Evolutionary conservation across 1,140 invertebrate genomes (phyloP), one percentile per base, ranked within the genome.

Genomic region (Stegodyphus mimosarum): DNA sequence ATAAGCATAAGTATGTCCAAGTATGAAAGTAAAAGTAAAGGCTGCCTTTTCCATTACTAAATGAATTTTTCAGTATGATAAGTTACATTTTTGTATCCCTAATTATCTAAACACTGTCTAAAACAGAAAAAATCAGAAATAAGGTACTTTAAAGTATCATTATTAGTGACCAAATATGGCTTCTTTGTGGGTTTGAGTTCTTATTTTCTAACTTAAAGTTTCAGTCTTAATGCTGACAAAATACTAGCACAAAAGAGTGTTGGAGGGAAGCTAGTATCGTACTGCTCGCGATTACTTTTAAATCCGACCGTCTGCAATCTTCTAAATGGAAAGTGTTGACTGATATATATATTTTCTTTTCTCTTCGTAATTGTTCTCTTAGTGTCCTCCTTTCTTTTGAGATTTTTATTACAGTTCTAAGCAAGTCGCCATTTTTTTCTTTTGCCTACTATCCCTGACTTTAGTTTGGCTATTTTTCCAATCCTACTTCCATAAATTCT

Each of bases 281-380:
- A 70, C 81, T 76, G 70, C 66, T 48, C 50, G 51, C 81, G 81
- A 84, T 84, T 84, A 84, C 81, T 84, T 75, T 84, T 75, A 84
- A 84, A 84, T 75, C 81, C 81, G 10, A 69, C 81, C 63, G 72
- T 60, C 81, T 84, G 81, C 81, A 84, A 84, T 84, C 81, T 84
- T 76, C 81, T 84, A 84, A 84, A 84, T 84, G 81, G 81, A 75
- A 84, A 75, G 81, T 84, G 81, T 84, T 84, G 81, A 84, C 81
- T 70, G 81, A 84, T 84, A 84, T 69, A 84, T 69, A 69, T 76
- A 75, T 75, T 76, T 70, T 70, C 73, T 70, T 66, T 84, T 69
- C 66, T 84, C 52, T 33, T 18, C 73, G 81, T 84, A 84, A 84
- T 84, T 84, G 81, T 70, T 84, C 71, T 18, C 64, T 5, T 64